These are phyloP conservation scores for Vidua chalybeata DNA, from an alignment of 2,113 vertebrate genomes.

Conservation along the genomic window DNA sequence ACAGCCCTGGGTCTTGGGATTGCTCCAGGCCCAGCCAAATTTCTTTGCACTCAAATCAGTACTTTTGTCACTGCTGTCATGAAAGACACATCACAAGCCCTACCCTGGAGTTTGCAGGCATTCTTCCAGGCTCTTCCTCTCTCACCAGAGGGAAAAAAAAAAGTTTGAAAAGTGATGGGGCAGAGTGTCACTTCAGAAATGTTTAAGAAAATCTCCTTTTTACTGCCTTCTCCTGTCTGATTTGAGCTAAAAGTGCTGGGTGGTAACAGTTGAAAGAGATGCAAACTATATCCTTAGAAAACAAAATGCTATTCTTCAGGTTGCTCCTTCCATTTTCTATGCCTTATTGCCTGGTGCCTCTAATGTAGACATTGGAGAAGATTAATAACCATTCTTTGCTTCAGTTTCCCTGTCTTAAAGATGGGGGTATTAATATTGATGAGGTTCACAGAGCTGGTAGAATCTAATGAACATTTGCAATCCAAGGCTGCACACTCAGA, in stretches of 20 bases:
- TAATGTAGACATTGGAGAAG: neutral
- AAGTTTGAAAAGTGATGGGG: neutral
- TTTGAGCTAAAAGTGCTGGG: neutral
- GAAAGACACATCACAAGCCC: neutral
- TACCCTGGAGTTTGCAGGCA: neutral
- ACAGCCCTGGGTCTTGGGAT: neutral
- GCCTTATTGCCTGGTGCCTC: neutral
- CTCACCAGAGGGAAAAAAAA: neutral
- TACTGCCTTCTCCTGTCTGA: neutral
- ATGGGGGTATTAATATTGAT: conserved; percentile 49
- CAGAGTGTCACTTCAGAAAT: neutral
- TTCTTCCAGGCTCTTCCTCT: neutral
- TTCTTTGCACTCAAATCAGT: neutral
- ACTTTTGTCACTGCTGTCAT: neutral
- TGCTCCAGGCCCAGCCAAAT: neutral
- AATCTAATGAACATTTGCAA: conserved; percentile 31
- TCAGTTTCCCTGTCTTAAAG: conserved; percentile 7
- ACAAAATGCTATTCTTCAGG: neutral
- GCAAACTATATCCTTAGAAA: conserved; percentile 2
- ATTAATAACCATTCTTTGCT: conserved; percentile 3
- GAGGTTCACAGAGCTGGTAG: conserved; percentile 17
- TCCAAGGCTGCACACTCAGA: neutral
- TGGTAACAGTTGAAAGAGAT: neutral
- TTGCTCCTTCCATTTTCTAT: neutral
- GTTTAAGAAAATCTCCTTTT: neutral